Evolutionary conservation across 2,797 vertebrate species (phyloP).

Genomic region (Jordanella pulchra): DNA sequence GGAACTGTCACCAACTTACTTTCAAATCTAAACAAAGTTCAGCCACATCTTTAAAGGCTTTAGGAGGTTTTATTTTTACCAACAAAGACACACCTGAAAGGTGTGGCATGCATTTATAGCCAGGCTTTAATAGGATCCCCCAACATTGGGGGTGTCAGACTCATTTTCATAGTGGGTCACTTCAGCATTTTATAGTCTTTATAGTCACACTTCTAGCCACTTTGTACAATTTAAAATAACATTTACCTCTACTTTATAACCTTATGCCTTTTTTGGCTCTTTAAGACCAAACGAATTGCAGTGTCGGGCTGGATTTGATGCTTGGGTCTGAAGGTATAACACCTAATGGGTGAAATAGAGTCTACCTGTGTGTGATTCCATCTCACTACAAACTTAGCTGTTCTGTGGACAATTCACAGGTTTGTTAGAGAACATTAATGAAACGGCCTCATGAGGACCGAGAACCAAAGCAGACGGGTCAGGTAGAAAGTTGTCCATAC

Average conservation of each 20-base stretch:
- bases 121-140: not conserved
- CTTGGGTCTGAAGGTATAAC: not conserved
- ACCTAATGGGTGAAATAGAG: not conserved
- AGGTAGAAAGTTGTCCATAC: not conserved
- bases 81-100: not conserved
- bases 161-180: too few relatives aligned
- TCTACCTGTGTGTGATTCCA: too few relatives aligned
- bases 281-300: too few relatives aligned
- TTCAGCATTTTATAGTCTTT: too few relatives aligned
- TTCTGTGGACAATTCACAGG: not conserved
- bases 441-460: not conserved
- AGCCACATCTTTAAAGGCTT: not conserved
- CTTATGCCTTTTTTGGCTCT: too few relatives aligned
- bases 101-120: not conserved
- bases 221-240: too few relatives aligned
- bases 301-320: too few relatives aligned
- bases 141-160: not conserved
- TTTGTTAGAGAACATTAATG: conserved; percentile 1
- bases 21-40: not conserved
- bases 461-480: not conserved
- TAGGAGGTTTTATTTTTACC: not conserved
- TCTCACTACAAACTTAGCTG: not conserved
- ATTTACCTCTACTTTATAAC: too few relatives aligned
- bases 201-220: too few relatives aligned
- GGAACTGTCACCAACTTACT: not conserved